Percentiles rank a stretch among this genome's conserved stretches.
Conservation (phyloP, 2,797 vertebrate genomes). For the Paguma larvata region DNA sequence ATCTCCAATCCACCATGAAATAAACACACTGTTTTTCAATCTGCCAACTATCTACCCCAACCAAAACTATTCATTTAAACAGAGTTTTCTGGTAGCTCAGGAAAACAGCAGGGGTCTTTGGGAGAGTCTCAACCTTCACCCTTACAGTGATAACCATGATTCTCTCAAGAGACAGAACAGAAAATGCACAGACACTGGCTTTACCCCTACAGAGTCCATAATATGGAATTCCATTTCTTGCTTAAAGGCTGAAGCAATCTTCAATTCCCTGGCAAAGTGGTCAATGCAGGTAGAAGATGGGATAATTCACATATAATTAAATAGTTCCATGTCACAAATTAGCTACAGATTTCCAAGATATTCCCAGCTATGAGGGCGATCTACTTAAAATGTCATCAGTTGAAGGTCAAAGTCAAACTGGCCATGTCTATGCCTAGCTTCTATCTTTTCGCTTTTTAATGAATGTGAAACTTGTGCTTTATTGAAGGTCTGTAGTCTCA, state of each 20-base stretch:
- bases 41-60: not conserved
- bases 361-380: not conserved
- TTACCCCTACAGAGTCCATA: not conserved
- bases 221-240: not conserved
- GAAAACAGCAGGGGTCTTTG: not conserved
- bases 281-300: not conserved
- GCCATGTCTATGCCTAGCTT: not conserved
- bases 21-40: slow-evolving; percentile 17
- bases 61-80: not conserved
- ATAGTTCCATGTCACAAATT: slow-evolving; percentile 39
- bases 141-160: not conserved
- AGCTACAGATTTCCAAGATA: slow-evolving; percentile 47
- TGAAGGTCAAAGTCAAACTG: slow-evolving; percentile 26
- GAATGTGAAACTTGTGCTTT: slow-evolving; percentile 45
- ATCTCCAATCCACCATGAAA: slow-evolving; percentile 42
- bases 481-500: slow-evolving; percentile 10
- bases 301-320: slow-evolving; percentile 39
- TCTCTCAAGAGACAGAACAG: slow-evolving; percentile 11
- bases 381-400: slow-evolving; percentile 18
- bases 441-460: slow-evolving; percentile 17
- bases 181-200: slow-evolving; percentile 29
- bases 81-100: not conserved
- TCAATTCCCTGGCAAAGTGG: not conserved
- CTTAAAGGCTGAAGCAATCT: slow-evolving; percentile 1
- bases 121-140: not conserved